A percentile compares a stretch with the other conserved stretches of the same genome.
These are phyloP conservation scores for Fistularia tabacaria DNA, from an alignment of 2,797 vertebrate genomes.

Conservation along the genomic window DNA sequence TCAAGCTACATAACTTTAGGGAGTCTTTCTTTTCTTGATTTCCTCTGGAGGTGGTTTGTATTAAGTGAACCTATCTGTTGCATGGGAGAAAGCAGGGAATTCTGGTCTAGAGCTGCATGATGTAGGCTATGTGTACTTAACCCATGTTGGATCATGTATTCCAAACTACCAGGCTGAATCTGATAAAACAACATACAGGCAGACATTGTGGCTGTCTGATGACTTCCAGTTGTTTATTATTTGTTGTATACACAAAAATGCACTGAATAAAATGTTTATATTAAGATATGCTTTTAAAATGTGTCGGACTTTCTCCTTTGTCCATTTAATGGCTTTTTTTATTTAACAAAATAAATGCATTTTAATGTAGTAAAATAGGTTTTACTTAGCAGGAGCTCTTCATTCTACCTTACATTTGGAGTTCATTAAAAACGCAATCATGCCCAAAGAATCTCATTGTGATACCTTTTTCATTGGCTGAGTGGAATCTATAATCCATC, in stretches of 20 bases:
- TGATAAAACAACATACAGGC: conserved; percentile 79
- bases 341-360: background rate
- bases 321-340: conserved; percentile 3
- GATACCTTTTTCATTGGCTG: too few relatives aligned
- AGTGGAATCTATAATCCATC: too few relatives aligned
- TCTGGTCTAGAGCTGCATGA: conserved; percentile 98
- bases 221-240: conserved; percentile 93
- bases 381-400: too few relatives aligned
- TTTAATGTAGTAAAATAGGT: too few relatives aligned
- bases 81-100: conserved; percentile 95
- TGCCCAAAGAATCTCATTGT: too few relatives aligned
- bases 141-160: conserved; percentile 92
- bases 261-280: conserved; percentile 99
- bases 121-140: conserved; percentile 94
- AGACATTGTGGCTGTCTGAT: conserved; percentile 78
- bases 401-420: too few relatives aligned
- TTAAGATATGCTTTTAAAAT: conserved; percentile 91
- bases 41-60: conserved; percentile 75
- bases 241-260: conserved; percentile 98
- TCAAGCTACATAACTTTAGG: conserved; percentile 83
- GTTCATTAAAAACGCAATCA: too few relatives aligned
- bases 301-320: conserved; percentile 62
- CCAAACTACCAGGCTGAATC: conserved; percentile 83
- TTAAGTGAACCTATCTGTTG: conserved; percentile 93
- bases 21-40: conserved; percentile 82